phyloP scores from a whole-genome alignment of 2,113 vertebrate species.

The Pluvialis apricaria region DNA sequence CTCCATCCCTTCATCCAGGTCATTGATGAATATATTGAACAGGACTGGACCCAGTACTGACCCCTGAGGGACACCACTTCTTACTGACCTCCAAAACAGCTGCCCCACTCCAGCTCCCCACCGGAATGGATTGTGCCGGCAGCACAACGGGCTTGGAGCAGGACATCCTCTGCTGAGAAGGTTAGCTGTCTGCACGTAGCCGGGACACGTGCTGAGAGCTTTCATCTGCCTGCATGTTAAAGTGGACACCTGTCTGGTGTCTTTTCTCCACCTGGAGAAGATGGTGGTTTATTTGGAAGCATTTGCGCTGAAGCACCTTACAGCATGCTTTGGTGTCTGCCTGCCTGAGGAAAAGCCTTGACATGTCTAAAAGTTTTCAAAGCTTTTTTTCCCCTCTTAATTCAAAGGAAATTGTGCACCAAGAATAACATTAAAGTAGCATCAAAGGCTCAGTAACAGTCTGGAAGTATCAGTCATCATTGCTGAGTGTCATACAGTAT shows the following conservation, averaged over 20 bases:
- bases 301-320: not conserved
- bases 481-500: not conserved
- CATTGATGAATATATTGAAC: too few relatives aligned
- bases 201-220: accelerated
- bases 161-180: not conserved
- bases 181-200: not conserved
- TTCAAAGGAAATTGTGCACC: not conserved
- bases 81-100: not conserved
- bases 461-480: not conserved
- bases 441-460: not conserved
- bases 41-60: too few relatives aligned
- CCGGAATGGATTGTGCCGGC: accelerated
- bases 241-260: not conserved
- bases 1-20: too few relatives aligned
- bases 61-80: too few relatives aligned
- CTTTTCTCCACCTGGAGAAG: not conserved
- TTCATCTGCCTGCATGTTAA: not conserved
- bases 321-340: not conserved
- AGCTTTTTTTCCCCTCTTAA: not conserved
- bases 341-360: not conserved
- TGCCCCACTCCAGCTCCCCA: not conserved
- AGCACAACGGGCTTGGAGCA: not conserved
- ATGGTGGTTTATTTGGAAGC: not conserved
- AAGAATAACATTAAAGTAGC: not conserved
- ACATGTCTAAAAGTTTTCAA: not conserved